These are phyloP conservation scores for Enteromius paludinosus DNA, from an alignment of 2,797 vertebrate species.

Conservation along the genomic window DNA sequence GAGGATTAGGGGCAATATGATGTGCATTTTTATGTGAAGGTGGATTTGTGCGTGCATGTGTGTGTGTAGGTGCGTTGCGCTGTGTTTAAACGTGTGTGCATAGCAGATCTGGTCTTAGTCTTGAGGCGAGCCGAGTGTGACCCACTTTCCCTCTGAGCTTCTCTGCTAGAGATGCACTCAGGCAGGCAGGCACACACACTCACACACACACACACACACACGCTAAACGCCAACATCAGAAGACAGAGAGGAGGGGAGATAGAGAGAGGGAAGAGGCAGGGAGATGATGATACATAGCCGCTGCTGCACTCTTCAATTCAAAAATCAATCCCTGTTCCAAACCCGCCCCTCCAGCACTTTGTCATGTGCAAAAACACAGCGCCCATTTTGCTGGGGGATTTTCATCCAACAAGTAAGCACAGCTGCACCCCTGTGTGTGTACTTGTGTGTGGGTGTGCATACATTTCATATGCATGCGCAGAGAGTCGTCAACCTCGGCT, in stretches of 20 bases:
- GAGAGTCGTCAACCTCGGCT: slow-evolving; percentile 25
- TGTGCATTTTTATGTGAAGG: slow-evolving; percentile 45
- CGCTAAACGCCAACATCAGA: slow-evolving; percentile 55
- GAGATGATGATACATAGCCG: slow-evolving; percentile 57
- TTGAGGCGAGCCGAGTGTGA: slow-evolving; percentile 60
- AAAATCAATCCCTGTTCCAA: slow-evolving; percentile 59
- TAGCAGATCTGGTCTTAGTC: slow-evolving; percentile 55
- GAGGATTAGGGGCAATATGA: slow-evolving; percentile 45
- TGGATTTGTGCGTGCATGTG: slow-evolving; percentile 37
- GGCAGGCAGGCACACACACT: slow-evolving; percentile 26
- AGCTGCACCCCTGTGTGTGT: slow-evolving; percentile 44
- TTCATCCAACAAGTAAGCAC: slow-evolving; percentile 46
- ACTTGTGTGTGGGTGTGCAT: slow-evolving; percentile 39
- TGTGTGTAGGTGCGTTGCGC: slow-evolving; percentile 41
- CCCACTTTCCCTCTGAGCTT: slow-evolving; percentile 59
- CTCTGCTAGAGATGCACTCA: slow-evolving; percentile 53
- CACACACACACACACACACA: slow-evolving; percentile 35
- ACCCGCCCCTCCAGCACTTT: slow-evolving; percentile 45
- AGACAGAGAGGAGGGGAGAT: slow-evolving; percentile 41
- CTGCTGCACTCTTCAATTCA: slow-evolving; percentile 58
- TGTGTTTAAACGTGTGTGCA: slow-evolving; percentile 48
- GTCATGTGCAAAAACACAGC: slow-evolving; percentile 51
- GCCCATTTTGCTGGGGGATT: slow-evolving; percentile 43
- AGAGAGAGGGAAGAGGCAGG: slow-evolving; percentile 43
- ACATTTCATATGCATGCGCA: slow-evolving; percentile 18